phyloP scores from a whole-genome alignment of 2,888 invertebrate species.

The Gerris lacustris region DNA sequence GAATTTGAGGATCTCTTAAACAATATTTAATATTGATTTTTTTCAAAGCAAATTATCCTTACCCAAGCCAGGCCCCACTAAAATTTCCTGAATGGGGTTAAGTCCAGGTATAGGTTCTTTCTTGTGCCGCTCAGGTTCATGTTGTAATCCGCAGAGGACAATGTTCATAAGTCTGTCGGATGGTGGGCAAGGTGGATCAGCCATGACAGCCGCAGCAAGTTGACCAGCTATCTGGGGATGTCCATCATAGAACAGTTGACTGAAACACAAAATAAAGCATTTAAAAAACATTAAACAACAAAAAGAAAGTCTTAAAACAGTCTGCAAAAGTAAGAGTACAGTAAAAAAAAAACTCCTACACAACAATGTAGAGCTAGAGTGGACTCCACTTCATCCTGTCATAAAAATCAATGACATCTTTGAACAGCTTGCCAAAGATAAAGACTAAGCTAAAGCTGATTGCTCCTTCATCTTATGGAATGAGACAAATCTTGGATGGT shows the following conservation, averaged over 20 bases:
- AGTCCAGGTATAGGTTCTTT: constrained; percentile 44
- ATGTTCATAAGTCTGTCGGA: constrained; percentile 80
- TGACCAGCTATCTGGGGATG: constrained; percentile 83
- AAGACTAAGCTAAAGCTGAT: too few relatives aligned
- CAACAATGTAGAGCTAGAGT: too few relatives aligned
- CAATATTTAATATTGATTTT: neutral
- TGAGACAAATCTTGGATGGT: too few relatives aligned
- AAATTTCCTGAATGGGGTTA: constrained; percentile 47
- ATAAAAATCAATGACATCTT: too few relatives aligned
- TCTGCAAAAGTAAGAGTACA: constrained; percentile 20
- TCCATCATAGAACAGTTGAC: constrained; percentile 96
- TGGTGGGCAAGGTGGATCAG: constrained; percentile 88
- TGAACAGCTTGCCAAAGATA: too few relatives aligned
- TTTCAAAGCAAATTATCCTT: constrained; percentile 10
- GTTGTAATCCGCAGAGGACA: constrained; percentile 70
- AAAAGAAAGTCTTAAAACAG: constrained; percentile 4
- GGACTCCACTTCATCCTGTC: too few relatives aligned
- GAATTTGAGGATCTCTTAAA: neutral
- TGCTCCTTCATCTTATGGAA: too few relatives aligned
- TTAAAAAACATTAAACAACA: constrained; percentile 5
- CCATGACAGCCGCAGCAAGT: constrained; percentile 69
- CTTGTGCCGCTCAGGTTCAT: constrained; percentile 56
- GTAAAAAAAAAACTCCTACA: constrained; percentile 5
- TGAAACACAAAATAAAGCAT: constrained; percentile 39
- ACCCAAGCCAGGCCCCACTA: constrained; percentile 52